A percentile compares a stretch with the other conserved stretches of the same genome.
phyloP scores from a whole-genome alignment of 1,140 invertebrate species.

The Scaptomyza pallida region DNA sequence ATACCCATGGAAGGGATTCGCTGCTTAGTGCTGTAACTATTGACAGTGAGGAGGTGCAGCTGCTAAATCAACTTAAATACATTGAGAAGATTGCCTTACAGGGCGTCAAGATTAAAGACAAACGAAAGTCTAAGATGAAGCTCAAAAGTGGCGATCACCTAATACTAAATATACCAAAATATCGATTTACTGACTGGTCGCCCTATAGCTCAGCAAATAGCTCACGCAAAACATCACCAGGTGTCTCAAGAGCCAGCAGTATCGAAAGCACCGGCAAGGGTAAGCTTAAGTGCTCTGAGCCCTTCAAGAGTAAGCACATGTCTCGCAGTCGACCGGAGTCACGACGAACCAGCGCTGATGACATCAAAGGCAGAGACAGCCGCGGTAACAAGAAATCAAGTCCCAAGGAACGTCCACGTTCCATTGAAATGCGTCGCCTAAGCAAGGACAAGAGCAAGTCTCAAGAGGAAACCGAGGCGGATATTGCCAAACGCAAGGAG shows the following conservation, averaged over 20 bases:
- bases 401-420: constrained; percentile 88
- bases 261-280: constrained; percentile 81
- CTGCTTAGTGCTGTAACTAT: constrained; percentile 84
- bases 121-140: constrained; percentile 81
- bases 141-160: constrained; percentile 81
- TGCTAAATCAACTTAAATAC: constrained; percentile 84
- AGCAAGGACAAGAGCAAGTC: constrained; percentile 88
- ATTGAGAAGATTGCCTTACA: constrained; percentile 82
- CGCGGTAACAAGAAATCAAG: constrained; percentile 84
- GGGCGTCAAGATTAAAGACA: constrained; percentile 84
- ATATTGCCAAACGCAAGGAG: constrained; percentile 88
- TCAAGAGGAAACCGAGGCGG: constrained; percentile 88
- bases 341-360: constrained; percentile 86
- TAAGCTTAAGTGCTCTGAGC: constrained; percentile 68
- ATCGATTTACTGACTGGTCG: constrained; percentile 82
- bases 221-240: constrained; percentile 81
- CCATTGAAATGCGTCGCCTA: constrained; percentile 87
- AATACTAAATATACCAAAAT: constrained; percentile 82
- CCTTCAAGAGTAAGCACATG: constrained; percentile 81
- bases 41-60: constrained; percentile 85
- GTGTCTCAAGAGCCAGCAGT: constrained; percentile 80
- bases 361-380: constrained; percentile 79
- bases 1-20: constrained; percentile 54
- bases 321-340: constrained; percentile 85
- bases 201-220: constrained; percentile 83